A percentile compares a stretch with the other conserved stretches of the same genome.
Evolutionary conservation across 2,113 vertebrate species (phyloP).

Genomic region (Myiozetetes cayanensis): DNA sequence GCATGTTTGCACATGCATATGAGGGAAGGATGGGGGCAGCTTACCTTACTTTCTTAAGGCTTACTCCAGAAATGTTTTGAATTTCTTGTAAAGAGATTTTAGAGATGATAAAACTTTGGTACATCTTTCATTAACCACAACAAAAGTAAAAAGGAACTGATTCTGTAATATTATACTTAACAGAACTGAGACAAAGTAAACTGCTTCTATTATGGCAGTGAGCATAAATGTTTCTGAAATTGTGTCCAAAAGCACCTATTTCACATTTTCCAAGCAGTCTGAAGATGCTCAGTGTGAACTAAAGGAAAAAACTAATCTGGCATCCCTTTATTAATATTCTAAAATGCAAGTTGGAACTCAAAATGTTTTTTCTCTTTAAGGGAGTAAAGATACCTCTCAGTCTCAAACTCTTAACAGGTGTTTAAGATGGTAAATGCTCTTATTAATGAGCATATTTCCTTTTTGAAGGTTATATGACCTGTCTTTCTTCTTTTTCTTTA

Average conservation of each 20-base stretch:
- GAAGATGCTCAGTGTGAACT: not conserved
- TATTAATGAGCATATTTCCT: not conserved
- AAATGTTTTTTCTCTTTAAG: not conserved
- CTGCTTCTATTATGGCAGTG: not conserved
- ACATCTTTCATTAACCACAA: not conserved
- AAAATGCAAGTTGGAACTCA: not conserved
- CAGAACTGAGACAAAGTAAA: not conserved
- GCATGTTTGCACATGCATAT: accelerated
- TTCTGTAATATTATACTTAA: not conserved
- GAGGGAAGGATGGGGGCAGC: not conserved
- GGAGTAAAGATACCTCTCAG: not conserved
- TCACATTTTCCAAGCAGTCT: not conserved
- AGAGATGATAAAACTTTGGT: not conserved
- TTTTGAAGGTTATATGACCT: not conserved
- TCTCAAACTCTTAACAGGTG: not conserved
- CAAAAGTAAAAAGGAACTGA: not conserved
- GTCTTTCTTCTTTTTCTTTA: not conserved
- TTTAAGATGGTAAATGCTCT: not conserved
- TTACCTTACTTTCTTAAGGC: not conserved
- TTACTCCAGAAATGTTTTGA: not conserved
- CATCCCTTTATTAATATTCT: not conserved
- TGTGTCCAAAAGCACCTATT: not conserved
- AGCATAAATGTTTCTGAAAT: not conserved
- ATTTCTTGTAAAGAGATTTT: not conserved
- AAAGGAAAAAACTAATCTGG: not conserved